Evolutionary conservation across 1,140 invertebrate species (phyloP), one percentile per base, ranked within the genome.

Genomic region (Rhyacophila brunnea): DNA sequence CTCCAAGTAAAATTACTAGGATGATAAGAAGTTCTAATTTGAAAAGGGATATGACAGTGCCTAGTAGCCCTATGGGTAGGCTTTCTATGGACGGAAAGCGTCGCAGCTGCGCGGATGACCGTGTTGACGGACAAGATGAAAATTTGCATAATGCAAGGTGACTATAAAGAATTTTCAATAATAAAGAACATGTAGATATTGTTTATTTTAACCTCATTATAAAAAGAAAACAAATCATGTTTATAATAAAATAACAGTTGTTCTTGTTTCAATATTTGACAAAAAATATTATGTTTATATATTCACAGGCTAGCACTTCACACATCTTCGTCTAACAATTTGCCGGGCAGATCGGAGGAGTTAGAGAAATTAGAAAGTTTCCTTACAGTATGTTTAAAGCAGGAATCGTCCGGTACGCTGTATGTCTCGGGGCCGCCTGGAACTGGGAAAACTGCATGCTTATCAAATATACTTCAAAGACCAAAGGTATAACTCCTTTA

Each of bases 341-440:
- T 97, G 44, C 83, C 90, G 13, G 88, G 92, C 6, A 77, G 96
- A 53, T 90, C 96, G 68, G 74, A 80, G 40, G 90, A 98, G 75
- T 80, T 91, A 2, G 66, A 78, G 1, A 80, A 85, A 60, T 75
- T 98, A 4, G 76, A 81, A 11, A 70, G 78, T 0, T 94, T 93
- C 74, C 78, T 98, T 14, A 71, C 70, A 17, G 70, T 80, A 10
- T 86, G 90, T 70, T 67, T 96, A 14, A 68, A 84, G 0, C 80
- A 82, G 0, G 75, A 85, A 62, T 80, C 77, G 35, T 88, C 93
- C 0, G 89, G 88, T 9, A 92, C 91, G 23, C 69, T 98, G 10
- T 99, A 98, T 72, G 85, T 99, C 23, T 96, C 94, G 46, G 96
- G 96, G 7, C 91, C 93, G 20, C 96, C 95, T 1, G 96, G 96